A percentile compares a stretch with the other conserved stretches of the same genome.
Evolutionary conservation across 2,113 vertebrate species (phyloP).

Genomic region (Todiramphus saurophagus): DNA sequence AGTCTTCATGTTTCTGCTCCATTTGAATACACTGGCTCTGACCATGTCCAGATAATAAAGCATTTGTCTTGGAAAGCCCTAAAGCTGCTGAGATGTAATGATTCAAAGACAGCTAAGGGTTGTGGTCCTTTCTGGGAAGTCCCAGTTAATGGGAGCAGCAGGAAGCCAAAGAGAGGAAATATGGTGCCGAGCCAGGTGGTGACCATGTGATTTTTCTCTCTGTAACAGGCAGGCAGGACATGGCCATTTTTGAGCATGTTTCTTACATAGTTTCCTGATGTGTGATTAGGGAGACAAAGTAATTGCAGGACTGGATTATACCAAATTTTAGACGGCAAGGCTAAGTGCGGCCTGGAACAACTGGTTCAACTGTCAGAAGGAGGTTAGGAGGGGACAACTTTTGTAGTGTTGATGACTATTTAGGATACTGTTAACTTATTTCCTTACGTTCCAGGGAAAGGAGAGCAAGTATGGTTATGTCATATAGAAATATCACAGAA

Average conservation of each 20-base stretch:
- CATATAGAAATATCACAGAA: neutral
- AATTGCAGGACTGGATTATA: neutral
- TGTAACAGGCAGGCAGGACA: fast-evolving
- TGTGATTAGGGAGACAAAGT: neutral
- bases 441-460: neutral
- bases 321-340: neutral
- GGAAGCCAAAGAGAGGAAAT: neutral
- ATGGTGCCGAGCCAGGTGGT: neutral
- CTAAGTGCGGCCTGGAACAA: neutral
- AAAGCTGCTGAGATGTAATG: neutral
- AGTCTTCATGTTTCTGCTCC: neutral
- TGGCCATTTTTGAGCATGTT: neutral
- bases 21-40: neutral
- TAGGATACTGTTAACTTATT: neutral
- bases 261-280: neutral
- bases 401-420: neutral
- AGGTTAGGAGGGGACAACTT: neutral
- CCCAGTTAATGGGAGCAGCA: fast-evolving
- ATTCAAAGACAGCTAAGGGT: neutral
- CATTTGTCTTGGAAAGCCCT: neutral
- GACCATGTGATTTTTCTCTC: neutral
- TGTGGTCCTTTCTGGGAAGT: neutral
- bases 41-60: neutral
- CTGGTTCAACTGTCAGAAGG: neutral
- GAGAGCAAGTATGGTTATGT: neutral